These are phyloP conservation scores for Haemorhous mexicanus DNA, from an alignment of 2,113 vertebrate genomes.

Conservation along the genomic window DNA sequence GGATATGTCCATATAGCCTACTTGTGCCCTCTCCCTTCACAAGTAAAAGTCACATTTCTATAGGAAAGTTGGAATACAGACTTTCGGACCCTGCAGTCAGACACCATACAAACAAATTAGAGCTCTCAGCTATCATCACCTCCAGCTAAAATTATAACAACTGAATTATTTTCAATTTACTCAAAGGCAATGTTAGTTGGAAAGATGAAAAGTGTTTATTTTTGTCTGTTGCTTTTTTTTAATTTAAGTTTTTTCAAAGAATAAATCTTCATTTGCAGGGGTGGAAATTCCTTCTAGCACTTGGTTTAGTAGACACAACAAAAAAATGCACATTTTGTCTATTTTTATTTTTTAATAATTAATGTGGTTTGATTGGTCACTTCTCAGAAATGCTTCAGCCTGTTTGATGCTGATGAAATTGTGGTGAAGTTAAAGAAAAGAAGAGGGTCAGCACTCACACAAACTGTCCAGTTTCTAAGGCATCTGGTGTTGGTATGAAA, in stretches of 20 bases:
- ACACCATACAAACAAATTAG: background rate
- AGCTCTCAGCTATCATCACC: background rate
- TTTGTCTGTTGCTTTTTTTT: constrained; percentile 5
- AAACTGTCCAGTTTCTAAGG: constrained; percentile 46
- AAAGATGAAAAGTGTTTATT: constrained; percentile 23
- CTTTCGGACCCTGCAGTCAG: background rate
- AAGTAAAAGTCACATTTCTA: background rate
- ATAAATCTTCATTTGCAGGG: background rate
- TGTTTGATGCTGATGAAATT: constrained; percentile 48
- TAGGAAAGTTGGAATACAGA: background rate
- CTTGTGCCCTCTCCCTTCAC: background rate
- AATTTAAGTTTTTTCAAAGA: constrained; percentile 29
- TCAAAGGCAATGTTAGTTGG: background rate
- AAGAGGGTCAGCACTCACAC: background rate
- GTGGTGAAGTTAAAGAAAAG: constrained; percentile 47
- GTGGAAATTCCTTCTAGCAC: constrained; percentile 22
- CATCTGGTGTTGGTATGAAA: constrained; percentile 27
- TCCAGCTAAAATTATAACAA: background rate
- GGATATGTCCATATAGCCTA: background rate
- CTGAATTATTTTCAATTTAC: constrained; percentile 15
- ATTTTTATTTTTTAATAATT: constrained; percentile 55
- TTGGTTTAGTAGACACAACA: background rate
- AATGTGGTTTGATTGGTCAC: constrained; percentile 56
- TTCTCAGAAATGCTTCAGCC: constrained; percentile 34
- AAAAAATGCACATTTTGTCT: background rate